A percentile compares a stretch with the other conserved stretches of the same genome.
These are phyloP conservation scores for Listrodromus nycthemerus DNA, from an alignment of 2,888 invertebrate species.

Conservation along the genomic window DNA sequence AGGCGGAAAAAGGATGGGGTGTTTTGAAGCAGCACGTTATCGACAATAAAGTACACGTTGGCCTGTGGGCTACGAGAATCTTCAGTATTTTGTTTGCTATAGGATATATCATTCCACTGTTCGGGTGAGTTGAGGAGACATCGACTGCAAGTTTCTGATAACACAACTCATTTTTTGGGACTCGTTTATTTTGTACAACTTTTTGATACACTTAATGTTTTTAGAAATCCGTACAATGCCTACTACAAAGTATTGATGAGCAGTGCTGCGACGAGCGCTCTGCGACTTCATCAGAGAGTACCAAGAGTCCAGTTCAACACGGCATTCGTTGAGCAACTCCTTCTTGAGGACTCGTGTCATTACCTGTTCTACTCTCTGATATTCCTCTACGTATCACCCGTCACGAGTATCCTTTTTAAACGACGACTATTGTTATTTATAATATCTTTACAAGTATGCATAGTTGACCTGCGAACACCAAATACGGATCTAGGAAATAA, in stretches of 20 bases:
- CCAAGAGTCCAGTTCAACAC: constrained; percentile 93
- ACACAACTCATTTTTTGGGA: neutral
- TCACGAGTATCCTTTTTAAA: constrained; percentile 92
- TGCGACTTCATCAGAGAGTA: constrained; percentile 97
- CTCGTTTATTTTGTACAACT: neutral
- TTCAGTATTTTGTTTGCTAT: constrained; percentile 93
- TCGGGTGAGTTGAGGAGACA: constrained; percentile 89
- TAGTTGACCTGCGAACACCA: neutral
- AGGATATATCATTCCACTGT: constrained; percentile 94
- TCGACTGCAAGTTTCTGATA: too few species aligned
- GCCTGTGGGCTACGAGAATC: constrained; percentile 94
- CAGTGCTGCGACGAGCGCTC: constrained; percentile 97
- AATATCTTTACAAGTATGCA: neutral
- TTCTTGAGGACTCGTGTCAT: constrained; percentile 97
- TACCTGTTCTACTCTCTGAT: constrained; percentile 98
- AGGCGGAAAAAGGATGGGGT: constrained; percentile 86
- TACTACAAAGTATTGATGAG: constrained; percentile 97
- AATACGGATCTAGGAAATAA: neutral
- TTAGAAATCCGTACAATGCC: constrained; percentile 90
- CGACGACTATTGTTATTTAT: too few species aligned
- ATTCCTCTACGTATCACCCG: constrained; percentile 95
- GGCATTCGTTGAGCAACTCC: constrained; percentile 92
- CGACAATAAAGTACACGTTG: constrained; percentile 94
- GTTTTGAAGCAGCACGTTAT: constrained; percentile 90
- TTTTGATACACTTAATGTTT: constrained; percentile 76